phyloP scores from a whole-genome alignment of 2,113 vertebrate species.

The Falcunculus frontatus region DNA sequence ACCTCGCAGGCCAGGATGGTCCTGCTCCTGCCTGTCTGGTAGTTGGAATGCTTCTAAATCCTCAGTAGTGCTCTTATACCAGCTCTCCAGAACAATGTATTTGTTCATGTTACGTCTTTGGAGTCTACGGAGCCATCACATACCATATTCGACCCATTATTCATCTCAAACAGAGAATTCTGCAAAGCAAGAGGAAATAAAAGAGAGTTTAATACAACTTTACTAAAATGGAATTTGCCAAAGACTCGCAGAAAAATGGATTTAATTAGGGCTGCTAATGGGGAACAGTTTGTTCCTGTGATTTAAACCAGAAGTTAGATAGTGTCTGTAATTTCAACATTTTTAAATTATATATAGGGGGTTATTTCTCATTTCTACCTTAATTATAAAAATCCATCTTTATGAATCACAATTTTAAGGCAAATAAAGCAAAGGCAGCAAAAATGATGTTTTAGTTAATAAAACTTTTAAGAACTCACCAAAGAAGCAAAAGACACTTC shows the following conservation, averaged over 20 bases:
- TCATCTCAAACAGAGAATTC: slow-evolving; percentile 44
- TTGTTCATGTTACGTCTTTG: neutral
- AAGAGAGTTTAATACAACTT: slow-evolving; percentile 58
- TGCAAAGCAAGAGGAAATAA: slow-evolving; percentile 61
- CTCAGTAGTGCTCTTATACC: neutral
- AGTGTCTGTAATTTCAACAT: slow-evolving; percentile 63
- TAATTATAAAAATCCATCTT: slow-evolving; percentile 70
- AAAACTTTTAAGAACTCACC: neutral
- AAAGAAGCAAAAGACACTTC: neutral
- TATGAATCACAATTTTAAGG: slow-evolving; percentile 43
- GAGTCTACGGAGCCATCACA: neutral
- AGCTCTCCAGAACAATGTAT: neutral
- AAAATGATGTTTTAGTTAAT: slow-evolving; percentile 12
- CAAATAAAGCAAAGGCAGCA: slow-evolving; percentile 46
- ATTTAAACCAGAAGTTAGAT: slow-evolving; percentile 66
- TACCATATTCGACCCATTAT: neutral
- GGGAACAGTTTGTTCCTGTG: slow-evolving; percentile 64
- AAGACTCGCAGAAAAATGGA: slow-evolving; percentile 73
- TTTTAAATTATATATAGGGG: slow-evolving; percentile 69
- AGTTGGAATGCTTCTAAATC: neutral
- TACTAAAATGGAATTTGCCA: slow-evolving; percentile 73
- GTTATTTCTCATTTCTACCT: slow-evolving; percentile 65
- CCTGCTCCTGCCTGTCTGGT: neutral
- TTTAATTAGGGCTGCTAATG: slow-evolving; percentile 79
- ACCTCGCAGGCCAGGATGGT: neutral